Base-by-base conservation (phyloP, 2,113 vertebrate species). In the Sclerurus mexicanus region DNA sequence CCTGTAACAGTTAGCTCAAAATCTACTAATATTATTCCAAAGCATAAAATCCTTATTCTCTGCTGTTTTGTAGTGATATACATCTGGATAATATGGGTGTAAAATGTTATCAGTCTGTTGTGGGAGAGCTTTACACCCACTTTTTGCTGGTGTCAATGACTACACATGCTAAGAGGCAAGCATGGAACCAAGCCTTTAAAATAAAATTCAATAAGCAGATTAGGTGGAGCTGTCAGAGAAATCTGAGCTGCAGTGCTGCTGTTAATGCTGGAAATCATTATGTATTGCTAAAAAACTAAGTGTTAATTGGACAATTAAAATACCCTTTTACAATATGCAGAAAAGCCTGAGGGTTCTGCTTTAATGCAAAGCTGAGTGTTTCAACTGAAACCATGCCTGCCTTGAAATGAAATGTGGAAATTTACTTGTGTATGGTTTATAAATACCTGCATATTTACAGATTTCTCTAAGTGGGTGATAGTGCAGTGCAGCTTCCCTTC, bases 231-330 rank as follows among this genome's bases (percentile, higher is more conserved):
- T 87, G 91, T 91, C 66, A 68, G 73, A 93, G 77, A 89, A 96
- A 85, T 62, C 31, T 63, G 66, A 95, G 89, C 62, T 62, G 53
- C 62, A 69, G 39, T 58, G 66, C 66, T 91, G 69, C 69, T 75
- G 31, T 79, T 89, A 75, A 68, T 93, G 77, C 49, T 81, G 88
- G 87, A 87, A 91, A 93, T 91, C 46, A 85, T 69, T 66, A 94
- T 17, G 20, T 58, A 82, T 68, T 94, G 66, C 94, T 95, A 46
- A 85, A 93, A 85, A 87, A 52, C 33, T 55, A 92, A 95, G 78
- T 75, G 91, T 79, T 95, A 96, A 95, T 94, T 92, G 89, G 66
- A 85, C 77, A 91, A 97, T 94, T 92, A 95, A 91, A 95, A 92
- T 72, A 49, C 9, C 39, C 25, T 39, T 87, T 89, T 84, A 63